Evolutionary conservation across 2,797 vertebrate genomes (phyloP).

Genomic region (Acanthiza pusilla): DNA sequence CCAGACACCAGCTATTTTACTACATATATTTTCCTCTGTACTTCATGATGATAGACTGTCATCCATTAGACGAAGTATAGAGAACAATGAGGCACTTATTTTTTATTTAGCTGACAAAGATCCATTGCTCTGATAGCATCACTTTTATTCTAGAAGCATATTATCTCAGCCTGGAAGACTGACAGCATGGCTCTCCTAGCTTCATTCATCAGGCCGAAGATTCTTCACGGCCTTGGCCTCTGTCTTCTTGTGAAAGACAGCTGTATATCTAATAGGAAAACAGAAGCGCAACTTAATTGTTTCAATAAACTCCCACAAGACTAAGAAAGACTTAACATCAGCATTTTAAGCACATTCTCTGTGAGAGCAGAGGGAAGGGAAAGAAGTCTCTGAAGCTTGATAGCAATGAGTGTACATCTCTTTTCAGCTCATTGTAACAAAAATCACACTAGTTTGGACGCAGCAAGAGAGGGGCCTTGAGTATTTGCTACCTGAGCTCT

Average conservation of each 20-base stretch:
- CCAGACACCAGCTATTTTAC: background rate
- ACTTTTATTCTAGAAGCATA: background rate
- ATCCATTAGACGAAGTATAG: background rate
- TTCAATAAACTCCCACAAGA: background rate
- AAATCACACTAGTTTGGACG: background rate
- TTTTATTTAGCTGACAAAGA: slow-evolving; percentile 10
- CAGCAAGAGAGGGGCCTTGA: background rate
- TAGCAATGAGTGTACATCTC: background rate
- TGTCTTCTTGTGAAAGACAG: background rate
- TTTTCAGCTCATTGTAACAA: background rate
- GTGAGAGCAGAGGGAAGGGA: background rate
- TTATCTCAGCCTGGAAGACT: background rate
- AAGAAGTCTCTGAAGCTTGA: background rate
- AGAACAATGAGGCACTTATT: background rate
- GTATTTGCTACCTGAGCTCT: background rate
- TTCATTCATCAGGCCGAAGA: background rate
- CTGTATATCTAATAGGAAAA: background rate
- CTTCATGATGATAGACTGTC: background rate
- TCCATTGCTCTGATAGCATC: background rate
- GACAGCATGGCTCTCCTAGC: background rate
- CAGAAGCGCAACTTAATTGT: background rate
- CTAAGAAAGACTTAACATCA: background rate
- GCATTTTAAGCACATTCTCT: background rate
- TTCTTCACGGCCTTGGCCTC: background rate
- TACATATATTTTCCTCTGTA: background rate